phyloP scores from a whole-genome alignment of 2,888 invertebrate genomes.

The Metallyticus violacea region DNA sequence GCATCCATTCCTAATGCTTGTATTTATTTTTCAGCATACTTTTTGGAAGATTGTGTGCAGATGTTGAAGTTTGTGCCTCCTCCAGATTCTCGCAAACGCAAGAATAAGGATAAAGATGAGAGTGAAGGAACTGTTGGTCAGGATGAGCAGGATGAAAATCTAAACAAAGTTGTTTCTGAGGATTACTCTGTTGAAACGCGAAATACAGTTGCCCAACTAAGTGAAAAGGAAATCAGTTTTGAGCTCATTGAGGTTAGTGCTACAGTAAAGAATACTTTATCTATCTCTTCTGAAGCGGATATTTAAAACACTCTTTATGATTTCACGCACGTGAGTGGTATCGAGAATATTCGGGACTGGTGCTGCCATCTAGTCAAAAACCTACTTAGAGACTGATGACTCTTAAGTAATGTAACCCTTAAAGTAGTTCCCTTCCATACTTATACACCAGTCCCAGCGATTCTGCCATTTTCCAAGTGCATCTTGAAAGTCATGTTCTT shows the following conservation, averaged over 20 bases:
- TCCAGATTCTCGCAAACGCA: conserved; percentile 66
- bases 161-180: conserved; percentile 60
- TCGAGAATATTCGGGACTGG: too few relatives aligned
- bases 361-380: too few relatives aligned
- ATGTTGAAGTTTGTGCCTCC: conserved; percentile 80
- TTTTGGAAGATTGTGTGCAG: conserved; percentile 90
- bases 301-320: too few relatives aligned
- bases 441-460: too few relatives aligned
- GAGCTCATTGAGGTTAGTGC: conserved; percentile 75
- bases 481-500: too few relatives aligned
- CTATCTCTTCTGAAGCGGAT: too few relatives aligned
- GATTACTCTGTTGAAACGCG: conserved; percentile 55
- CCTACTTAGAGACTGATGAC: too few relatives aligned
- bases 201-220: conserved; percentile 69
- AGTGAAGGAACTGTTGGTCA: conserved; percentile 55
- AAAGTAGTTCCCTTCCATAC: too few relatives aligned
- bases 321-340: too few relatives aligned
- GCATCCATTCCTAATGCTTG: not conserved
- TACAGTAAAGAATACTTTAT: too few relatives aligned
- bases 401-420: too few relatives aligned
- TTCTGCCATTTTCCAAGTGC: too few relatives aligned
- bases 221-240: conserved; percentile 90
- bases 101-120: conserved; percentile 55
- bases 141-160: conserved; percentile 67
- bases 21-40: conserved; percentile 62